Percentiles rank a stretch among this genome's conserved stretches.
These are phyloP conservation scores for Scyliorhinus canicula DNA, from an alignment of 2,797 vertebrate species.

Conservation along the genomic window DNA sequence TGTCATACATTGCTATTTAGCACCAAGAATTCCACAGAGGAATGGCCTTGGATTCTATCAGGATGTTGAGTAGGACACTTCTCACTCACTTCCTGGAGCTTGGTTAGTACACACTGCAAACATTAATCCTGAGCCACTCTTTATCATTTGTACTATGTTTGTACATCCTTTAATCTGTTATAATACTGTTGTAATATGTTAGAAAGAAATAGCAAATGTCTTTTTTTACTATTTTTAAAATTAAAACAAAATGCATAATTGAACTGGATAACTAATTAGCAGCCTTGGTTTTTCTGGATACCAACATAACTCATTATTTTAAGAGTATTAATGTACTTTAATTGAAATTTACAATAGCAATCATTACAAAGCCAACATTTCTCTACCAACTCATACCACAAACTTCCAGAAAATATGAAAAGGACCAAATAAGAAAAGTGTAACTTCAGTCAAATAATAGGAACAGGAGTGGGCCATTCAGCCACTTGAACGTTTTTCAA, in stretches of 20 bases:
- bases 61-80: slow-evolving; percentile 10
- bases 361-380: background rate
- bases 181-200: background rate
- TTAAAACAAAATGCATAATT: background rate
- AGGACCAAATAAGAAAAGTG: background rate
- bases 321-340: background rate
- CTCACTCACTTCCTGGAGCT: background rate
- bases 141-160: background rate
- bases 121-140: background rate
- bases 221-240: background rate
- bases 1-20: slow-evolving; percentile 43
- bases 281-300: background rate
- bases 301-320: background rate
- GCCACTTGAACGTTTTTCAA: no score
- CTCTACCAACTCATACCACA: background rate
- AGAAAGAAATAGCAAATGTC: background rate
- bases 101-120: background rate
- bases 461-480: background rate
- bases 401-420: background rate
- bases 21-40: slow-evolving; percentile 25
- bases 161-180: background rate
- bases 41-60: slow-evolving; percentile 36
- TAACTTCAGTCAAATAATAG: background rate
- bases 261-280: background rate
- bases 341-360: background rate